These are phyloP conservation scores for Brevimyrus niger DNA, from an alignment of 2,113 vertebrate genomes.

Conservation along the genomic window DNA sequence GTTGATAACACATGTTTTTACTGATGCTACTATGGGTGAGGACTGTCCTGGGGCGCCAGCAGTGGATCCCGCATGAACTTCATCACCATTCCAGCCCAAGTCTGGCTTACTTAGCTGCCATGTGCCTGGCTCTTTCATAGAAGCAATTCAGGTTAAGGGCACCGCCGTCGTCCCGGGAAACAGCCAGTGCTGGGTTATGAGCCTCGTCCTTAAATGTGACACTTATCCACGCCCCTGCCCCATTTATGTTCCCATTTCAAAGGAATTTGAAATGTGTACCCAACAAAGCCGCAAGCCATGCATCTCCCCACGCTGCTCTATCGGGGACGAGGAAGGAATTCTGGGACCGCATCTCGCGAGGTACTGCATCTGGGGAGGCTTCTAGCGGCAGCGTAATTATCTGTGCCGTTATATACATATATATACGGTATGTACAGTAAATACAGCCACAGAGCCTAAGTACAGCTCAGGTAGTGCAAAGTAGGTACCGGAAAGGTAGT, in stretches of 20 bases:
- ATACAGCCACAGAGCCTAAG: background rate
- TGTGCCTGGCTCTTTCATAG: background rate
- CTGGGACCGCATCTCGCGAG: background rate
- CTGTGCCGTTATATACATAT: background rate
- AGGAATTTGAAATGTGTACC: background rate
- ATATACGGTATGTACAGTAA: background rate
- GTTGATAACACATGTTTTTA: background rate
- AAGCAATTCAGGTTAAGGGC: background rate
- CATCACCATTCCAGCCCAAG: background rate
- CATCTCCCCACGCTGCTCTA: background rate
- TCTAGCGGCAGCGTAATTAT: background rate
- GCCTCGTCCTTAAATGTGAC: background rate
- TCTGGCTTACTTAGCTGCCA: background rate
- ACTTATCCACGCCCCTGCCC: background rate
- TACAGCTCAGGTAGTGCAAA: background rate
- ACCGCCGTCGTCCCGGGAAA: background rate
- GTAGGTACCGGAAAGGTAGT: background rate
- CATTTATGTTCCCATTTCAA: background rate
- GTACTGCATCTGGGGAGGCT: background rate
- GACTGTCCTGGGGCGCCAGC: background rate
- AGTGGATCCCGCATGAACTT: background rate
- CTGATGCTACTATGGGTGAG: background rate
- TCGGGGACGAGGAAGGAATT: background rate
- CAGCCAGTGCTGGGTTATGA: background rate
- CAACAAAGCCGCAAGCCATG: background rate